A percentile compares a stretch with the other conserved stretches of the same genome.
phyloP scores from a whole-genome alignment of 2,888 invertebrate genomes.

The Gandaritis pyraliata region DNA sequence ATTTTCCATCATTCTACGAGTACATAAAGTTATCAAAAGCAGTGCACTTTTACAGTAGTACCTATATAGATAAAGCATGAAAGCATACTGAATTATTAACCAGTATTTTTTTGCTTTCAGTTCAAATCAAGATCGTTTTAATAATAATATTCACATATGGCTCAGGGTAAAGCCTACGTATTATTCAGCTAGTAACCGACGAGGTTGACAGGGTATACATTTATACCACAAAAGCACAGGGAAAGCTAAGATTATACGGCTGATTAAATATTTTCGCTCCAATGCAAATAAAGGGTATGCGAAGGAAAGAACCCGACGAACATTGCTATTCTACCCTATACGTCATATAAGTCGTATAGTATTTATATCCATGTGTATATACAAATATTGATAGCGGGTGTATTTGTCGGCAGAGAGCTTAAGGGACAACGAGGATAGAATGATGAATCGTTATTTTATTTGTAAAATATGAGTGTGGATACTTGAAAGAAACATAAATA shows the following conservation, averaged over 20 bases:
- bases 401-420: conserved; percentile 28
- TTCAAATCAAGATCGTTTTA: not conserved
- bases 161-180: conserved; percentile 26
- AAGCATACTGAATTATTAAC: no score
- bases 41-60: no score
- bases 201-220: conserved; percentile 48
- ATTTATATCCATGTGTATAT: conserved; percentile 35
- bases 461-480: conserved; percentile 9
- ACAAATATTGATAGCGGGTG: conserved; percentile 20
- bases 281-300: conserved; percentile 75
- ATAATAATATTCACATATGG: conserved; percentile 9
- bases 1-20: no score
- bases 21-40: no score
- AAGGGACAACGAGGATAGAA: conserved; percentile 12
- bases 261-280: conserved; percentile 83
- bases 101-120: not conserved
- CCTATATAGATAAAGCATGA: no score
- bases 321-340: conserved; percentile 57
- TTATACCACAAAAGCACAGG: conserved; percentile 71
- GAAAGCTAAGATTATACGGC: conserved; percentile 79
- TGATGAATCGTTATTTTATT: conserved; percentile 26
- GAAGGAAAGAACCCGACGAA: conserved; percentile 61
- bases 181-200: conserved; percentile 30
- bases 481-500: conserved; percentile 10
- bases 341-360: conserved; percentile 48